These are phyloP conservation scores for Arizona elegans DNA, from an alignment of 2,113 vertebrate genomes.

Conservation along the genomic window DNA sequence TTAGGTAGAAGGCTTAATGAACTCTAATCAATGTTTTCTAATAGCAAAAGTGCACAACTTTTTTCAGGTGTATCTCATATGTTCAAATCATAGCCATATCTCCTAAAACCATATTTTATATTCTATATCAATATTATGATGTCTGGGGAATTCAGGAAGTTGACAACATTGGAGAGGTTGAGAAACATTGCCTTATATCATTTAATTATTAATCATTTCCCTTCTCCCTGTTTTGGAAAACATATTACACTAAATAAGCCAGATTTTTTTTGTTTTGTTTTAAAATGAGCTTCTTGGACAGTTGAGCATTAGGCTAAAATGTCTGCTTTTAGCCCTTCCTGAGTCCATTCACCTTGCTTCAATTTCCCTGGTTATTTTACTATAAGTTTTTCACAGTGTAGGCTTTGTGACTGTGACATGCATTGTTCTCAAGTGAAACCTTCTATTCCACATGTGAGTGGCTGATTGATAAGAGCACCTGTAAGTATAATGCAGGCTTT, in stretches of 20 bases:
- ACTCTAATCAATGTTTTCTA: background rate
- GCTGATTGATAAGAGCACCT: conserved; percentile 16
- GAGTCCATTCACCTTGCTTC: background rate
- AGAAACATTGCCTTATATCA: background rate
- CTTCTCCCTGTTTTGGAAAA: background rate
- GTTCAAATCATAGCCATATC: background rate
- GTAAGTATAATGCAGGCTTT: conserved; percentile 7
- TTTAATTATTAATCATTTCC: background rate
- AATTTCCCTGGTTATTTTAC: background rate
- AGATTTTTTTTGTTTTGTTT: no score
- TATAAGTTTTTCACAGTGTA: background rate
- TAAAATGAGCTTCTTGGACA: background rate
- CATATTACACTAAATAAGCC: background rate
- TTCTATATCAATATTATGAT: background rate
- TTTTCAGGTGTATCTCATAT: background rate
- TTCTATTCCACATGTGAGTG: background rate
- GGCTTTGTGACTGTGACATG: background rate
- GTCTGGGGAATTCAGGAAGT: background rate
- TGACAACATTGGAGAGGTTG: background rate
- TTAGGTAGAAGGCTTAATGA: background rate
- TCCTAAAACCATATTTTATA: background rate
- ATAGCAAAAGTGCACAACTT: background rate
- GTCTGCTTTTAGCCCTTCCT: background rate
- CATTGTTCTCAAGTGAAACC: background rate
- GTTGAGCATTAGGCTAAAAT: background rate